Evolutionary conservation across 2,113 vertebrate species (phyloP).

Genomic region (Deroptyus accipitrinus): DNA sequence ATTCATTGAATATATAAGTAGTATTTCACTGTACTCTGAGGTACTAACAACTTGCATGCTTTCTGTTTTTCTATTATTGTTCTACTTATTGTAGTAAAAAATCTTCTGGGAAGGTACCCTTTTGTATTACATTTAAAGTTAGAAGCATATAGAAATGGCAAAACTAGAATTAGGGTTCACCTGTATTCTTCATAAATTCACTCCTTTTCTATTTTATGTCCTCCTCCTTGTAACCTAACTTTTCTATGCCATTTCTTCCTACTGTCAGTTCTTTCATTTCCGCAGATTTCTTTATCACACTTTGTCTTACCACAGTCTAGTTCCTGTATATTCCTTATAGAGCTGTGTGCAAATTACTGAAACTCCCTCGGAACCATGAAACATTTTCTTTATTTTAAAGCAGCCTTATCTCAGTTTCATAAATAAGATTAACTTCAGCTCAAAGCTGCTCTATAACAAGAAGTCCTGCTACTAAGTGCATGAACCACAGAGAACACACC

Average conservation of each 20-base stretch:
- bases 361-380: background rate
- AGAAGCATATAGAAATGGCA: background rate
- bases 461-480: background rate
- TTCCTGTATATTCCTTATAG: background rate
- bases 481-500: background rate
- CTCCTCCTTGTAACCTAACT: background rate
- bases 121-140: background rate
- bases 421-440: background rate
- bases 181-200: background rate
- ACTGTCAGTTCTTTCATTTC: background rate
- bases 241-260: background rate
- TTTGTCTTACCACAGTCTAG: background rate
- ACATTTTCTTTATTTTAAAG: background rate
- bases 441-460: background rate
- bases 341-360: background rate
- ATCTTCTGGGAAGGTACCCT: background rate
- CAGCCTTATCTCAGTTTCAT: background rate
- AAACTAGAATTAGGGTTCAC: background rate
- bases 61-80: background rate
- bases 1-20: background rate
- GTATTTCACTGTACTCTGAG: background rate
- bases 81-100: background rate
- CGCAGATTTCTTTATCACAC: background rate
- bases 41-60: background rate
- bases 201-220: background rate